phyloP scores from a whole-genome alignment of 2,888 invertebrate genomes.

The Heterodera filipjevi region DNA sequence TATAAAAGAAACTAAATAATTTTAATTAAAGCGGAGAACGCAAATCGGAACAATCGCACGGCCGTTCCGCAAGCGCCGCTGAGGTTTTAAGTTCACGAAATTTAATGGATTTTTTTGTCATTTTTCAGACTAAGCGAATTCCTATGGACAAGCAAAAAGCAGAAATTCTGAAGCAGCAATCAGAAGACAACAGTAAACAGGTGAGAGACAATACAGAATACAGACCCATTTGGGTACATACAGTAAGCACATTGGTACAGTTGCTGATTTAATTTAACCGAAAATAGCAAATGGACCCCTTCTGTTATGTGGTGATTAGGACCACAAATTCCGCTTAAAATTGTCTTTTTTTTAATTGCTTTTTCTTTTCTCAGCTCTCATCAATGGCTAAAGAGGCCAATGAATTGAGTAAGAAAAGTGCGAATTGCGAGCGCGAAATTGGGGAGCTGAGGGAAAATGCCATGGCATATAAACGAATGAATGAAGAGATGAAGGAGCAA shows the following conservation, averaged over 20 bases:
- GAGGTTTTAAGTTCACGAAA: neutral
- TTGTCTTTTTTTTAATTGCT: no score
- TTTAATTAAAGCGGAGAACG: neutral
- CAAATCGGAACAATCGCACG: neutral
- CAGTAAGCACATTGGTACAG: neutral
- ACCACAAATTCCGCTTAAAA: no score
- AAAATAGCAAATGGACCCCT: no score
- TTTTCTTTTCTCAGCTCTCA: neutral
- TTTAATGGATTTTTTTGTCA: neutral
- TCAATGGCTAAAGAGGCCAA: conserved; percentile 1
- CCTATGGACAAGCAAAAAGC: neutral
- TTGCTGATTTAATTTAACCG: no score
- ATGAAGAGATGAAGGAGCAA: neutral
- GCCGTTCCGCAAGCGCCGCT: neutral
- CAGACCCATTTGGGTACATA: neutral
- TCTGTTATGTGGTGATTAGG: no score
- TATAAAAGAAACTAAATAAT: no score
- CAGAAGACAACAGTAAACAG: neutral
- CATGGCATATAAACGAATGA: neutral
- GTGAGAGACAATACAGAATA: no score
- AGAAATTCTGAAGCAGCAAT: neutral
- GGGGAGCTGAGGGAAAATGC: neutral
- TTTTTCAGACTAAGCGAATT: neutral
- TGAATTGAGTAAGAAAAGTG: conserved; percentile 10
- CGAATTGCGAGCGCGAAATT: neutral